phyloP scores from a whole-genome alignment of 2,113 vertebrate species.

The Gasterosteus aculeatus region DNA sequence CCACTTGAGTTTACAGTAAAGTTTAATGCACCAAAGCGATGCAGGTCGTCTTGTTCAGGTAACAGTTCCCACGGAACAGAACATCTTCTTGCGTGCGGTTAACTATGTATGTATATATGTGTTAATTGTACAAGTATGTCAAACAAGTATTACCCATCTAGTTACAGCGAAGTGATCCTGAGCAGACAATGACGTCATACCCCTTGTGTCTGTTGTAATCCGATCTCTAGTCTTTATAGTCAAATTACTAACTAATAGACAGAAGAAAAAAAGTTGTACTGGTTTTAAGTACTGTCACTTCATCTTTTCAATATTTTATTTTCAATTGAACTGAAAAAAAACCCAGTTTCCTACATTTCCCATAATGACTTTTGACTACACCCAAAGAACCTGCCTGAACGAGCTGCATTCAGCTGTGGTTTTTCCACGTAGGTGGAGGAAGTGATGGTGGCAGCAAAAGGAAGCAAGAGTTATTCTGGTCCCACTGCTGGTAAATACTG shows the following conservation, averaged over 20 bases:
- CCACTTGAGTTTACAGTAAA: slow-evolving; percentile 59
- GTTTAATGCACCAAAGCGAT: slow-evolving; percentile 31
- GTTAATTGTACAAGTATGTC: no score
- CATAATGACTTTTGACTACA: slow-evolving; percentile 21
- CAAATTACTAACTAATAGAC: neutral
- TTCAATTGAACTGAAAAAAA: no score
- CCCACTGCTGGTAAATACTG: neutral
- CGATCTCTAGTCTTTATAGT: neutral
- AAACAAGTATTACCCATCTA: neutral
- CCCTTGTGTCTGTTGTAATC: neutral
- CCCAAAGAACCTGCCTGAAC: slow-evolving; percentile 26
- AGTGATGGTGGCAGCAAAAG: slow-evolving; percentile 26
- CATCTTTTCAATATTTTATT: neutral
- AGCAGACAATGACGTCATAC: neutral
- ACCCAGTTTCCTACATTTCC: slow-evolving; percentile 44
- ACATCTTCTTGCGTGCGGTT: neutral
- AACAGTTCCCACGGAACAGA: neutral
- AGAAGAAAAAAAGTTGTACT: neutral
- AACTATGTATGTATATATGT: no score
- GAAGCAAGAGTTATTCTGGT: slow-evolving; percentile 29
- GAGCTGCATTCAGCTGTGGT: slow-evolving; percentile 17
- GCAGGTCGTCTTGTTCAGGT: neutral
- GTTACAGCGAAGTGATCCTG: neutral
- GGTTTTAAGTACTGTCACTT: neutral
- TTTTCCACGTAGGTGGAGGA: slow-evolving; percentile 30